Conservation (phyloP, 1,140 invertebrate genomes). For the Melipona quadrifasciata region DNA sequence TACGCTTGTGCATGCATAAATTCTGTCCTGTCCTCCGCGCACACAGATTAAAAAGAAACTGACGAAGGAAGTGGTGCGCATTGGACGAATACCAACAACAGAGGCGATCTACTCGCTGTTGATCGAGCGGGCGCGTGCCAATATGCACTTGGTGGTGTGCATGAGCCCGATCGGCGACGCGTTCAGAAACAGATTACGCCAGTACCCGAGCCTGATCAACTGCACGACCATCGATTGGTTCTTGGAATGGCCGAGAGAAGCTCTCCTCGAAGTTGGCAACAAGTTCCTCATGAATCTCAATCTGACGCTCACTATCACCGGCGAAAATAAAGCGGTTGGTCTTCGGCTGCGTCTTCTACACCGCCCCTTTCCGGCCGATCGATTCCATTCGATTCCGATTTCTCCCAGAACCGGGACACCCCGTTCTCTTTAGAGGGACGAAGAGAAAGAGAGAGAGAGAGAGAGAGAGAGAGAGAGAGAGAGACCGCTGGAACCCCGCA, state of each 20-base stretch:
- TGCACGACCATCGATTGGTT: constrained; percentile 95
- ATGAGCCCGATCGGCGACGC: constrained; percentile 93
- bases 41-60: constrained; percentile 87
- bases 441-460: neutral
- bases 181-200: constrained; percentile 89
- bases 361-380: constrained; percentile 58
- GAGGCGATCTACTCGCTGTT: constrained; percentile 89
- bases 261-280: constrained; percentile 91
- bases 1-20: neutral
- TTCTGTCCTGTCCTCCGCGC: neutral
- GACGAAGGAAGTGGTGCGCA: constrained; percentile 85
- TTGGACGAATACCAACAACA: constrained; percentile 85
- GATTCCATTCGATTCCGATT: constrained; percentile 64
- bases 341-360: constrained; percentile 7
- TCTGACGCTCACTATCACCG: constrained; percentile 85
- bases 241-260: constrained; percentile 92
- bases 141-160: constrained; percentile 91
- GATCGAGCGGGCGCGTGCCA: constrained; percentile 88
- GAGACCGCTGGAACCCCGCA: neutral
- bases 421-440: neutral
- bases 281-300: constrained; percentile 87
- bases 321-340: constrained; percentile 79
- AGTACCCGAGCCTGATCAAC: constrained; percentile 93
- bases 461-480: too few relatives aligned
- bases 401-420: constrained; percentile 45